Evolutionary conservation across 2,888 invertebrate species (phyloP), one percentile per base, ranked within the genome.

Genomic region (Campopleginae sp.): DNA sequence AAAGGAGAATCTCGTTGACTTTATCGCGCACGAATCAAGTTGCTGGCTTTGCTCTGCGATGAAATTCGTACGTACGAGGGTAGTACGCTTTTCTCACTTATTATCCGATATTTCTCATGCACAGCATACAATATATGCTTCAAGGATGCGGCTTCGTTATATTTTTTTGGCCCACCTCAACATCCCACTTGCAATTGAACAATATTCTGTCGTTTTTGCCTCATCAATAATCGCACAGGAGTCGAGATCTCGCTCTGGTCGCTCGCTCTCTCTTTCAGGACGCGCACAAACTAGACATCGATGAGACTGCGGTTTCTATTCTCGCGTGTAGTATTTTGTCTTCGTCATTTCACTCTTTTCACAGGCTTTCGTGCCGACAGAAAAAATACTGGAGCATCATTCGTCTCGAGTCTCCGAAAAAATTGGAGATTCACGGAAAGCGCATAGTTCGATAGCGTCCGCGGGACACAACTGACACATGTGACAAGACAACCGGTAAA

Each of bases 401-500:
- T 27, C 58, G 48, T 66, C 17, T 54, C 48, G 48, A 44, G 31
- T 72, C 27, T 31, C 27, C 38, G 10, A 17, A 63, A 17, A 48
- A 63, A 75, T 51, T 33, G 51, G 75, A 61, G 58, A 72, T 27
- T 44, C 65, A 38, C 51, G 51, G n/a, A 46, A 63, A 17, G 38
- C 66, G 82, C 79, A 78, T 61, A 31, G 72, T 72, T 61, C 61
- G 82, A 71, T 75, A 82, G 79, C 87, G 88, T 87, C 87, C 86
- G 87, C 86, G 86, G 81, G 86, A 88, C 75, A 86, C 75, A 86
- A 89, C 90, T 90, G 88, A 86, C 87, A 80, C 89, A 89, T 90
- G 90, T 90, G 90, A 90, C 88, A 90, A 87, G 90, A 90, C 88
- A 90, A 87, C 89, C 90, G 90, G 89, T 86, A 70, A 85, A 72